Evolutionary conservation across 2,888 invertebrate species (phyloP), one percentile per base, ranked within the genome.

Genomic region (Nipponacmea schrenckii): DNA sequence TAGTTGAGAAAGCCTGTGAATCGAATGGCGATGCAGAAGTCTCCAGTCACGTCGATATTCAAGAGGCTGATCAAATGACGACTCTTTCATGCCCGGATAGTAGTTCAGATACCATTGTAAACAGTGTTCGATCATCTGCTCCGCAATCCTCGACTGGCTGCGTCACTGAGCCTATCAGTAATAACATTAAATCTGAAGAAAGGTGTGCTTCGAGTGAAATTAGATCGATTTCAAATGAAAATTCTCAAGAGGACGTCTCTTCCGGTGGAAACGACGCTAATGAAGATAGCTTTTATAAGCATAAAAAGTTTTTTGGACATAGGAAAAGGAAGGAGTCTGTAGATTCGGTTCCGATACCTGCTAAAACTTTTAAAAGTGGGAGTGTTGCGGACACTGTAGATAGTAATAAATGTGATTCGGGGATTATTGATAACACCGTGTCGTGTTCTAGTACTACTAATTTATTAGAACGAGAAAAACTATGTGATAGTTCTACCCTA

Each of bases 261-360:
- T 66, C 72, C 4, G 67, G 73, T 2, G 71, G 73, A 56, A 75
- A 72, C 14, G 76, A 70, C 0, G 77, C 77, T 17, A 74, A 71
- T 31, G 67, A 68, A 20, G 79, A 81, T 46, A 67, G 68, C 45
- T 73, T 74, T 44, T 85, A 85, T 68, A 79, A 81, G 48, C 84
- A 85, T 74, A 85, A 85, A 72, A 85, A 85, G 68, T 85, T 84
- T 71, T 78, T 77, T 64, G 74, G 75, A 56, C 80, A 82, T 68
- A 73, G 82, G 27, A 84, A 83, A 72, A 69, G 77, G 14, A 45
- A 62, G 1, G 71, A 67, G 2, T 73, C 77, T 2, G 67, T 24
- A 20, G 77, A 78, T 7, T 8, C 20, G 10, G 46, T 44, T 7
- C 70, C 64, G 5, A 27, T 62, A 7, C 65, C 69, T 17, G 45